Percentiles rank a stretch among this genome's conserved stretches.
Conservation (phyloP, 2,113 vertebrate genomes). For the Edolisoma coerulescens region DNA sequence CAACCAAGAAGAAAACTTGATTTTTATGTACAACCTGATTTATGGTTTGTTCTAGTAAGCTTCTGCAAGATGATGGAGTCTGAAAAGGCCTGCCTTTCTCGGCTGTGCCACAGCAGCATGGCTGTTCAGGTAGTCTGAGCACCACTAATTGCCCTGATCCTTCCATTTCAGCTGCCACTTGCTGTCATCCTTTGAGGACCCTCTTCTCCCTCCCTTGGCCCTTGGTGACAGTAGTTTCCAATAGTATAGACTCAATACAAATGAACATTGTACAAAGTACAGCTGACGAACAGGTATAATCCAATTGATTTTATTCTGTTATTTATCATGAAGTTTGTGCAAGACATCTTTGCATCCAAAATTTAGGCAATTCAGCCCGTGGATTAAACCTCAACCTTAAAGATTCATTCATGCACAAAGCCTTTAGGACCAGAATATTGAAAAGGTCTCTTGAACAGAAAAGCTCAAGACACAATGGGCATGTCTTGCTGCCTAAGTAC, state of each 20-base stretch:
- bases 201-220: neutral
- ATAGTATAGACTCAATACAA: neutral
- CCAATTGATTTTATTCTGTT: neutral
- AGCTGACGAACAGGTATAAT: neutral
- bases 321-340: neutral
- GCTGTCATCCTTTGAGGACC: neutral
- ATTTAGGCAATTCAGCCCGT: neutral
- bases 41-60: neutral
- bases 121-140: neutral
- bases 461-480: neutral
- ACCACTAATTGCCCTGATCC: neutral
- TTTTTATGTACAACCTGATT: neutral
- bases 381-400: neutral
- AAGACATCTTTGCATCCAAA: neutral
- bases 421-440: neutral
- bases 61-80: neutral
- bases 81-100: neutral
- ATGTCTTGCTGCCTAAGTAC: neutral
- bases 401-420: neutral
- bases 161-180: neutral
- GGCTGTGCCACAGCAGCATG: neutral
- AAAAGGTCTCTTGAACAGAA: neutral
- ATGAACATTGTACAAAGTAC: neutral
- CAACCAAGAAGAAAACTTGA: neutral
- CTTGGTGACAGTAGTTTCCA: neutral